These are phyloP conservation scores for Drosophila limbata DNA, from an alignment of 2,888 invertebrate genomes.

Conservation along the genomic window DNA sequence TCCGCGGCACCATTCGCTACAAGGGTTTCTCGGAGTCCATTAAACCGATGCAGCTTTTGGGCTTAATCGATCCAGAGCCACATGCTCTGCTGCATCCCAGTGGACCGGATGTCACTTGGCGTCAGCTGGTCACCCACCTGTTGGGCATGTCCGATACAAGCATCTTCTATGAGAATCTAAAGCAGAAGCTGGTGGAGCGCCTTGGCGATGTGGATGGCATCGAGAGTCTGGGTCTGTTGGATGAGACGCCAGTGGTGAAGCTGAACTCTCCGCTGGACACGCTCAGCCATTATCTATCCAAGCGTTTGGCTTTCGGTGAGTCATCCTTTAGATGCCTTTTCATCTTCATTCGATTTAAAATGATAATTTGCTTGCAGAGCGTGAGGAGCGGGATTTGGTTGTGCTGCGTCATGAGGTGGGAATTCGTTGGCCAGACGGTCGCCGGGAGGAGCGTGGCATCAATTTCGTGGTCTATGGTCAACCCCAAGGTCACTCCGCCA, in stretches of 20 bases:
- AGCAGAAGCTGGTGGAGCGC: slow-evolving; percentile 92
- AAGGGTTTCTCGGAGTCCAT: slow-evolving; percentile 95
- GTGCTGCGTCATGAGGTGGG: slow-evolving; percentile 97
- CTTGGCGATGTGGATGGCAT: slow-evolving; percentile 92
- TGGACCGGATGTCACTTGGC: slow-evolving; percentile 98
- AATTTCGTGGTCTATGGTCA: slow-evolving; percentile 97
- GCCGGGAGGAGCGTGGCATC: slow-evolving; percentile 92
- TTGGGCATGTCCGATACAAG: slow-evolving; percentile 93
- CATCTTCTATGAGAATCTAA: slow-evolving; percentile 97
- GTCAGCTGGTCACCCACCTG: slow-evolving; percentile 93
- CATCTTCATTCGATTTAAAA: not conserved
- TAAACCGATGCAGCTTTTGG: slow-evolving; percentile 93
- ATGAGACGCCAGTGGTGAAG: slow-evolving; percentile 93
- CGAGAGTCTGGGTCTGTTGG: slow-evolving; percentile 94
- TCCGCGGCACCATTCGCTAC: slow-evolving; percentile 97
- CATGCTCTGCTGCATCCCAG: slow-evolving; percentile 96
- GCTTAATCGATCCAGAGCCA: slow-evolving; percentile 93
- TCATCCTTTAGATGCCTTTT: not conserved
- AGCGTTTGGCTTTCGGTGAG: slow-evolving; percentile 91
- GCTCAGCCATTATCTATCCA: slow-evolving; percentile 94
- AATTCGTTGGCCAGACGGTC: slow-evolving; percentile 95
- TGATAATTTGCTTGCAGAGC: slow-evolving; percentile 85
- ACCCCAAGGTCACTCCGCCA: slow-evolving; percentile 94
- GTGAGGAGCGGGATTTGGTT: slow-evolving; percentile 96
- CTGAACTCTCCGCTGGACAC: slow-evolving; percentile 96